Base-by-base conservation (phyloP, 2,888 invertebrate species). In the Tetragnatha montana region DNA sequence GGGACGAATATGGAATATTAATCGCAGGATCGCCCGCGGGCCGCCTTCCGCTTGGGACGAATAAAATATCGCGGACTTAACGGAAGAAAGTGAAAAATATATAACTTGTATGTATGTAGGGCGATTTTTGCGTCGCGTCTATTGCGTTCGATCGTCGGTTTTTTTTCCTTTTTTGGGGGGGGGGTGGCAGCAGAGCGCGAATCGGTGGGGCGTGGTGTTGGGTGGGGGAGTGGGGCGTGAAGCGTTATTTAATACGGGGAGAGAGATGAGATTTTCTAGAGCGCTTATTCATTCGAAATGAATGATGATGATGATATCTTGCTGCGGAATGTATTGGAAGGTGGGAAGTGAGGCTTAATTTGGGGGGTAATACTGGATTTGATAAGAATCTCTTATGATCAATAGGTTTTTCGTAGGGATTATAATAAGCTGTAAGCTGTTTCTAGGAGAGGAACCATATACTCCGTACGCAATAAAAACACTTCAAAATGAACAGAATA, bases 1-100 rank as follows among this genome's bases (percentile, higher is more conserved):
- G 60, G 60, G 60, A 81, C 71, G 81, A 74, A 82, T 60, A 35
- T 35, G 74, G 75, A 75, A 83, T 83, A 83, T 83, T 83, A 83
- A 83, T 83, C 35, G 73, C 60, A 75, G 68, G 76, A 50, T 76
- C 50, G 76, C 49, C 76, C 19, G 49, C 19, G 10, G 50, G 76
- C 49, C 21, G 4, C 21, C 6, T 35, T 4, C 4, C 35, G n/a
- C n/a, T n/a, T 35, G 35, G 35, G 35, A 35, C 35, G 35, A 35
- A n/a, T n/a, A 14, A 68, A 78, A 60, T 47, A 51, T 14, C 17
- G 78, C 60, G 51, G 17, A 51, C 22, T 51, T 51, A 22, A 2
- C 60, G 60, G 60, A 60, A 60, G 60, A 14, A 12, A 12, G 35
- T 60, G 35, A 22, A 51, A 51, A 78, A 35, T 35, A 35, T 35